These are phyloP conservation scores for Belonocnema kinseyi DNA, from an alignment of 1,140 invertebrate genomes.

Conservation along the genomic window DNA sequence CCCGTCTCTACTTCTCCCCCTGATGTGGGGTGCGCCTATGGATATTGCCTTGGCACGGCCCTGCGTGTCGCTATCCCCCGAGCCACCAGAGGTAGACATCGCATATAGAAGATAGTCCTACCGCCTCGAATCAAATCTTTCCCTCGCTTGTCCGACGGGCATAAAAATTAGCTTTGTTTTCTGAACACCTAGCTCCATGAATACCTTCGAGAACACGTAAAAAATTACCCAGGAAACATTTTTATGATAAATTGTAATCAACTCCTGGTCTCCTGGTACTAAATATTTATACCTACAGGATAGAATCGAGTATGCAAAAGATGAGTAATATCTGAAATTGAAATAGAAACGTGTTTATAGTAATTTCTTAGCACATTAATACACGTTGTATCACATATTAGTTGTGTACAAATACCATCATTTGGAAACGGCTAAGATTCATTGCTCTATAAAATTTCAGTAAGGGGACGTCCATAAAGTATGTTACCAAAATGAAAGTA, in stretches of 20 bases:
- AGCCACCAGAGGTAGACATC: slow-evolving; percentile 35
- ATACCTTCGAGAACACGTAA: neutral
- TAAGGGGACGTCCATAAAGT: too few relatives aligned
- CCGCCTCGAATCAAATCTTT: slow-evolving; percentile 60
- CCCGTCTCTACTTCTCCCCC: slow-evolving; percentile 71
- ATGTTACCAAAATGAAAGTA: too few relatives aligned
- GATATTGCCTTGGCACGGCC: slow-evolving; percentile 69
- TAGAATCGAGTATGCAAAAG: neutral
- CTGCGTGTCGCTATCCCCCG: slow-evolving; percentile 55
- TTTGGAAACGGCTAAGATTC: too few relatives aligned
- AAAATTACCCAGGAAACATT: slow-evolving; percentile 28
- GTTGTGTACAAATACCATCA: too few relatives aligned
- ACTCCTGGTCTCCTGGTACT: neutral
- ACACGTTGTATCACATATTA: too few relatives aligned
- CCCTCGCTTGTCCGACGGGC: slow-evolving; percentile 53
- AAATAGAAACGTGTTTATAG: neutral
- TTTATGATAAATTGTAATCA: slow-evolving; percentile 11
- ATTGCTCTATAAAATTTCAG: too few relatives aligned
- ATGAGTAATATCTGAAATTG: neutral
- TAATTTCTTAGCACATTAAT: too few relatives aligned
- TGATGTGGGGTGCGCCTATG: slow-evolving; percentile 67
- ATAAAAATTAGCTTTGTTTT: slow-evolving; percentile 58
- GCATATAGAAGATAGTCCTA: slow-evolving; percentile 36
- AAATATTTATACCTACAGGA: neutral
- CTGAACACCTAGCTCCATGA: slow-evolving; percentile 15